Conservation (phyloP, 1,140 invertebrate species). For the Zaprionus davidi region DNA sequence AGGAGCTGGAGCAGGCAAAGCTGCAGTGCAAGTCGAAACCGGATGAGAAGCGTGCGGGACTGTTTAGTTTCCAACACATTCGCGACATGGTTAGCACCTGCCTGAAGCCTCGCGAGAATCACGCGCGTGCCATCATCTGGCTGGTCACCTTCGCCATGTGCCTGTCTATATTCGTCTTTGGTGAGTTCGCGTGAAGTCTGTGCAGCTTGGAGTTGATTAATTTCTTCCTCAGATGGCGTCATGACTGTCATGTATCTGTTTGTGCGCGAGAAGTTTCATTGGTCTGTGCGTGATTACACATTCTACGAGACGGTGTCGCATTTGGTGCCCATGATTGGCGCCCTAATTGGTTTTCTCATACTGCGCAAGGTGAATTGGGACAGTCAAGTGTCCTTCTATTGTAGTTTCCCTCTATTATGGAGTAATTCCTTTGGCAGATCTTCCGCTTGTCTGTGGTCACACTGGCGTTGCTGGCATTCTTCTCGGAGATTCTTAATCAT, state of each 20-base stretch:
- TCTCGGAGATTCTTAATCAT: conserved; percentile 84
- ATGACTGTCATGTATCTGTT: conserved; percentile 87
- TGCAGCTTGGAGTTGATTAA: not conserved
- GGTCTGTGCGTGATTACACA: conserved; percentile 87
- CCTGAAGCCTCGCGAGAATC: conserved; percentile 86
- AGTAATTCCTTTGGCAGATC: conserved; percentile 41
- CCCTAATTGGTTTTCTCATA: conserved; percentile 85
- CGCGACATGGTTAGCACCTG: conserved; percentile 87
- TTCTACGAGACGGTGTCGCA: conserved; percentile 85
- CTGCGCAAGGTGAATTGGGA: conserved; percentile 84
- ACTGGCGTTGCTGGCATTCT: conserved; percentile 67
- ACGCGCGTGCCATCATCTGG: conserved; percentile 87
- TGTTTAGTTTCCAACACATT: conserved; percentile 86
- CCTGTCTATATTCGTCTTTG: conserved; percentile 86
- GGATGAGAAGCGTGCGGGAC: conserved; percentile 68
- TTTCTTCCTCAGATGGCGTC: conserved; percentile 62
- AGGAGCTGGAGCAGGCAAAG: conserved; percentile 19
- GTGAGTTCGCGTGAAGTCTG: conserved; percentile 46
- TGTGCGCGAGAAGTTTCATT: conserved; percentile 87
- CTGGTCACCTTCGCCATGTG: conserved; percentile 86
- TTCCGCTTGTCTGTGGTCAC: conserved; percentile 77
- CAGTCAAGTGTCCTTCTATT: not conserved
- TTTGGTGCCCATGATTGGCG: conserved; percentile 85
- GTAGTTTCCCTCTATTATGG: not conserved
- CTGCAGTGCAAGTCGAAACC: conserved; percentile 2